These are phyloP conservation scores for Euglossa dilemma DNA, from an alignment of 1,140 invertebrate genomes.

Conservation along the genomic window DNA sequence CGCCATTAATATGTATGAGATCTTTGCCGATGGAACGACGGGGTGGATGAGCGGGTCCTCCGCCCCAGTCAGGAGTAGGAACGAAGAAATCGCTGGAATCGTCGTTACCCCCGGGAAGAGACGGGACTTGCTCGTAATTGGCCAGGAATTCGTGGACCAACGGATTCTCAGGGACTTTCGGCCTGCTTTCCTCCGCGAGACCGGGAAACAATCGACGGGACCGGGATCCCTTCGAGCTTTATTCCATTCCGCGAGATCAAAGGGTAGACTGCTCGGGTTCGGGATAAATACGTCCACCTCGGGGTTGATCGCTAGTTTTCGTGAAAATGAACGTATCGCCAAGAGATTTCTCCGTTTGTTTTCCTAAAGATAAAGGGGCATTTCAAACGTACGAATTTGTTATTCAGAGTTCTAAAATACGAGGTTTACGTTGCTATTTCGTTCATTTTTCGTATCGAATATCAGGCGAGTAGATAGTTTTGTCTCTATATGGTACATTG, in stretches of 20 bases:
- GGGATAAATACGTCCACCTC: background rate
- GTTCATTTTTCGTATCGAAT: no score
- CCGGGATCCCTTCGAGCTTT: background rate
- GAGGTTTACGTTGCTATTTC: no score
- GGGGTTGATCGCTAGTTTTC: background rate
- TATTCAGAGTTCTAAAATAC: no score
- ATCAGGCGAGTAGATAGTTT: no score
- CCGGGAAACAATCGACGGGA: slow-evolving; percentile 21
- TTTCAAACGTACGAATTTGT: no score
- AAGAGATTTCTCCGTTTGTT: background rate
- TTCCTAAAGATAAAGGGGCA: background rate
- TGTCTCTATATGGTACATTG: no score
- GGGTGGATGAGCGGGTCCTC: background rate
- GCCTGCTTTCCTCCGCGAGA: slow-evolving; percentile 9
- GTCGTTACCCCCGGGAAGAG: slow-evolving; percentile 17
- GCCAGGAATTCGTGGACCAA: slow-evolving; percentile 58
- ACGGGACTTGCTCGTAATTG: slow-evolving; percentile 61
- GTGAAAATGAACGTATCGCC: no score
- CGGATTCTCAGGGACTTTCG: slow-evolving; percentile 53
- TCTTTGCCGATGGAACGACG: slow-evolving; percentile 58
- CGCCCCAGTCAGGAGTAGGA: no score
- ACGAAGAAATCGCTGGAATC: slow-evolving; percentile 48
- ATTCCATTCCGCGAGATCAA: slow-evolving; percentile 6
- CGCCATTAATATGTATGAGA: slow-evolving; percentile 81
- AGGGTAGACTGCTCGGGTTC: background rate